These are phyloP conservation scores for Anolis apletophallus DNA, from an alignment of 2,797 vertebrate species.

Conservation along the genomic window DNA sequence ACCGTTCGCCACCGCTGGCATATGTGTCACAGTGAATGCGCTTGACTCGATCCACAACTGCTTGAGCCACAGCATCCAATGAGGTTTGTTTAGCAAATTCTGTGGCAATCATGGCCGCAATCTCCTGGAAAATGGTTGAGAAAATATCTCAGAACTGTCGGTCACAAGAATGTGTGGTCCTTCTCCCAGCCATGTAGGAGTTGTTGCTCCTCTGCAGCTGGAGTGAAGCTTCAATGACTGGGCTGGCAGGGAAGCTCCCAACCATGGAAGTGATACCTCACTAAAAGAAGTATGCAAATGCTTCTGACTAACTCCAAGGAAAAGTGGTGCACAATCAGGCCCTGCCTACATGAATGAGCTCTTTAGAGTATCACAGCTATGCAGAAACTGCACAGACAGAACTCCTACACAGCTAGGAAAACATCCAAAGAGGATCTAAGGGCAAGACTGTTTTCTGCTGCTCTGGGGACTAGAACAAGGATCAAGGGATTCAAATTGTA, in stretches of 20 bases:
- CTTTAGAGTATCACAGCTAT: not conserved
- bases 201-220: not conserved
- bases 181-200: not conserved
- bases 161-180: not conserved
- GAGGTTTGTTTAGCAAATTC: constrained; percentile 92
- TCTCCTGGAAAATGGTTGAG: constrained; percentile 80
- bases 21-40: constrained; percentile 93
- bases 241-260: not conserved
- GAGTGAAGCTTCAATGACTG: not conserved
- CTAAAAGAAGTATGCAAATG: not conserved
- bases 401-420: not conserved
- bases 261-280: not conserved
- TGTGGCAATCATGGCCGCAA: constrained; percentile 96
- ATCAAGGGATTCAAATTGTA: no score
- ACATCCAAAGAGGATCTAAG: not conserved
- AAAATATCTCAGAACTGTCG: not conserved
- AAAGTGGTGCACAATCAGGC: not conserved
- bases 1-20: constrained; percentile 89
- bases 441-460: no score
- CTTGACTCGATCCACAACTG: constrained; percentile 93
- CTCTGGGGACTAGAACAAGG: no score
- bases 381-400: not conserved
- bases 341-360: not conserved
- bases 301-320: not conserved
- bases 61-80: constrained; percentile 91